Percentiles rank a stretch among this genome's conserved stretches.
phyloP scores from a whole-genome alignment of 2,888 invertebrate genomes.

The Norana najaformis region DNA sequence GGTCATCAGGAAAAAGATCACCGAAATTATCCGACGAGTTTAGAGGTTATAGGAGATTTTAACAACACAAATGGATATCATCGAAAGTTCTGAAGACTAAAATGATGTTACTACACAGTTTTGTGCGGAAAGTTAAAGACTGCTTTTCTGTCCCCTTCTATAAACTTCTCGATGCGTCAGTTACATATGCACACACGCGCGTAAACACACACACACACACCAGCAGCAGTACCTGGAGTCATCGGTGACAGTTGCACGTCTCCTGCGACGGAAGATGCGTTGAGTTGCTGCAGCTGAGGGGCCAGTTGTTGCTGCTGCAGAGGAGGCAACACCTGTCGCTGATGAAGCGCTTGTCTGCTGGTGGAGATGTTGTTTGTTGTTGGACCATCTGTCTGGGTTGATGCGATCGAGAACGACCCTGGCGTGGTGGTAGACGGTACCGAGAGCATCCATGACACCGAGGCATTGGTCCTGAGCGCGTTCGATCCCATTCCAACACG shows the following conservation, averaged over 20 bases:
- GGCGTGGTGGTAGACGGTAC: conserved; percentile 45
- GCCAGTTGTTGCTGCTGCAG: background rate
- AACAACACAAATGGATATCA: too few species aligned
- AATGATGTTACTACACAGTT: too few species aligned
- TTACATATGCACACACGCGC: too few species aligned
- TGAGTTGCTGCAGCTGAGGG: background rate
- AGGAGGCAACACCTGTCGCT: background rate
- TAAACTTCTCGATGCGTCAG: too few species aligned
- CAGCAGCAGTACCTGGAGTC: background rate
- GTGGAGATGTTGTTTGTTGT: conserved; percentile 39
- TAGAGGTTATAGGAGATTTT: too few species aligned
- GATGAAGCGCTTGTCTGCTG: background rate
- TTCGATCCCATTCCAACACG: conserved; percentile 43
- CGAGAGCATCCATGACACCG: conserved; percentile 44
- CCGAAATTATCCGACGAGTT: too few species aligned
- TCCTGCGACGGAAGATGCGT: background rate
- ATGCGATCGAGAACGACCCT: conserved; percentile 44
- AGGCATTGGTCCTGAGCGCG: conserved; percentile 45
- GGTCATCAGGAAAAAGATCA: too few species aligned
- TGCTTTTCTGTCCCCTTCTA: too few species aligned
- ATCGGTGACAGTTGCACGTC: background rate
- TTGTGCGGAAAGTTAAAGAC: too few species aligned
- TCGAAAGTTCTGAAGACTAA: too few species aligned
- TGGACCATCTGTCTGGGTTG: conserved; percentile 45
- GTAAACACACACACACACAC: background rate